Conservation (phyloP, 2,797 vertebrate genomes). For the Anabas testudineus region DNA sequence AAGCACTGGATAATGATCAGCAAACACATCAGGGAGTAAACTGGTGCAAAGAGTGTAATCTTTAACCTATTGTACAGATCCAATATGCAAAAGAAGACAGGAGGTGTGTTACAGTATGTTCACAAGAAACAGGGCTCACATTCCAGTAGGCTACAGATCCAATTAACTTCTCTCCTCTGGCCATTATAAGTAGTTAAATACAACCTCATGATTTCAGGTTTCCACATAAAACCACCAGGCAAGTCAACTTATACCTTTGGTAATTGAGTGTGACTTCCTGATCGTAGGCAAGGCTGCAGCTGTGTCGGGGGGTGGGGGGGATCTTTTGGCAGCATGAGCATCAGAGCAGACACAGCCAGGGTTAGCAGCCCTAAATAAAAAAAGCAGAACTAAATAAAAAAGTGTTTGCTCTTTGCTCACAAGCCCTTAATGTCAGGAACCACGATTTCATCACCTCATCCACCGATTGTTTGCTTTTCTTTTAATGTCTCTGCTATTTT, state of each 20-base stretch:
- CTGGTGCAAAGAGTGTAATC: slow-evolving; percentile 12
- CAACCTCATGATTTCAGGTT: slow-evolving; percentile 63
- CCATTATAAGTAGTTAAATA: slow-evolving; percentile 54
- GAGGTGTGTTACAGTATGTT: slow-evolving; percentile 30
- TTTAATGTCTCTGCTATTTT: neutral
- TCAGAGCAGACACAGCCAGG: slow-evolving; percentile 40
- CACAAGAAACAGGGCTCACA: slow-evolving; percentile 53
- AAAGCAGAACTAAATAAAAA: slow-evolving; percentile 5
- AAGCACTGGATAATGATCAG: no score
- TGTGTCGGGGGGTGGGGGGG: slow-evolving; percentile 62
- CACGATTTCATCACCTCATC: neutral
- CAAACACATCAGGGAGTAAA: neutral
- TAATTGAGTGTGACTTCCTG: slow-evolving; percentile 82
- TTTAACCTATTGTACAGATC: slow-evolving; percentile 24
- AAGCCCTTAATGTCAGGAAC: slow-evolving; percentile 28
- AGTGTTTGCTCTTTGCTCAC: slow-evolving; percentile 10
- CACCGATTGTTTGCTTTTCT: neutral
- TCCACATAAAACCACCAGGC: slow-evolving; percentile 59
- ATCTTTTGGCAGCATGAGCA: slow-evolving; percentile 60
- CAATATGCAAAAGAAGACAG: slow-evolving; percentile 35
- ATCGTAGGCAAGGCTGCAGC: slow-evolving; percentile 62
- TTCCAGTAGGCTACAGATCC: slow-evolving; percentile 57
- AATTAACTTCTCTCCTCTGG: slow-evolving; percentile 65
- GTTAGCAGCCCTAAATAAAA: slow-evolving; percentile 63
- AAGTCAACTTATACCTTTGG: slow-evolving; percentile 65